Percentiles rank a stretch among this genome's conserved stretches.
These are phyloP conservation scores for Xylophagus ater DNA, from an alignment of 2,888 invertebrate species.

Conservation along the genomic window DNA sequence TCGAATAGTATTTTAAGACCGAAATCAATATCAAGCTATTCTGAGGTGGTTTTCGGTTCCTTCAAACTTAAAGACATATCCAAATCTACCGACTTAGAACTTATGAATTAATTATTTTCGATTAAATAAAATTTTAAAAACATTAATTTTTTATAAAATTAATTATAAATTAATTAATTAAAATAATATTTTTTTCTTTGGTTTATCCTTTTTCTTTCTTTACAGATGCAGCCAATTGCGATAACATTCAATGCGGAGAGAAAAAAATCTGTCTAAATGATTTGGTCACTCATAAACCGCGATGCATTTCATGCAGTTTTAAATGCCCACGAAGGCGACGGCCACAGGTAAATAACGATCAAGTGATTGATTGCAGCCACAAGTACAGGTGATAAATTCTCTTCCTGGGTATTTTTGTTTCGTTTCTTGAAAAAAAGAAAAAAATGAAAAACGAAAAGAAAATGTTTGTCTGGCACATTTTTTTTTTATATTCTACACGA, in stretches of 20 bases:
- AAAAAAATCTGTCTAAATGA: constrained; percentile 59
- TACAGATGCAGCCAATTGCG: constrained; percentile 55
- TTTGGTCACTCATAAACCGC: constrained; percentile 49
- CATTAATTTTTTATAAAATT: too few species aligned
- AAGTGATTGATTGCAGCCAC: constrained; percentile 12
- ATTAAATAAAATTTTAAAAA: too few species aligned
- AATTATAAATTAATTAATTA: too few species aligned
- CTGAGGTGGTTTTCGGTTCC: too few species aligned
- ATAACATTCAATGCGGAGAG: constrained; percentile 52
- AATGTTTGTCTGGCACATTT: not conserved
- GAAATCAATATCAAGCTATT: too few species aligned
- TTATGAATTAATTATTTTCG: too few species aligned
- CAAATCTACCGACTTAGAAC: too few species aligned
- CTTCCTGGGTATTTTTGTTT: constrained; percentile 5
- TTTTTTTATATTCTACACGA: not conserved
- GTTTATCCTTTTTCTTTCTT: too few species aligned
- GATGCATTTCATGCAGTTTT: constrained; percentile 59
- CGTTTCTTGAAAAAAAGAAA: not conserved
- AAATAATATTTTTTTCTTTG: too few species aligned
- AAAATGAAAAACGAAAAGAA: not conserved
- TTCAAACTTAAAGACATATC: too few species aligned
- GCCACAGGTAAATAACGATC: constrained; percentile 19
- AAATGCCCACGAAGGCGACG: constrained; percentile 43
- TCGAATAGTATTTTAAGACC: too few species aligned
- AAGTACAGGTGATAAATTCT: constrained; percentile 10